phyloP scores from a whole-genome alignment of 2,797 vertebrate species.

The Nannoperca obscura region DNA sequence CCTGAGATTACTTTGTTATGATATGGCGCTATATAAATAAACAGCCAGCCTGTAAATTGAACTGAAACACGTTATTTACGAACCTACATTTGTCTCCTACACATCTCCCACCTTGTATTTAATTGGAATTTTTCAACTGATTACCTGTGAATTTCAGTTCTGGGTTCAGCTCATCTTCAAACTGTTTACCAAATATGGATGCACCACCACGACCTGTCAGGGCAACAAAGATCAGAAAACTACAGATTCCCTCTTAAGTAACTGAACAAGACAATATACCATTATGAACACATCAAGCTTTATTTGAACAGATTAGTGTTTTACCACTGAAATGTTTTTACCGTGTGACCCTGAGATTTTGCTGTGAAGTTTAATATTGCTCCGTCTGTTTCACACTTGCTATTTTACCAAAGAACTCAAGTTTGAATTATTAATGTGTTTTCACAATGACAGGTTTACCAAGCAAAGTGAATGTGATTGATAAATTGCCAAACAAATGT shows the following conservation, averaged over 20 bases:
- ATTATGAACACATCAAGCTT: not conserved
- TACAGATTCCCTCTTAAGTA: not conserved
- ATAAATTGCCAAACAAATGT: not conserved
- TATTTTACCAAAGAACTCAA: not conserved
- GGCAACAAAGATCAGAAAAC: constrained; percentile 20
- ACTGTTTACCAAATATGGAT: constrained; percentile 93
- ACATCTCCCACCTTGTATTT: not conserved
- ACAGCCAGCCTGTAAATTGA: no score
- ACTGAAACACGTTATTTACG: not conserved
- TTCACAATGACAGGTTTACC: not conserved
- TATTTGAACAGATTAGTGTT: not conserved
- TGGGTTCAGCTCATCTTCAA: constrained; percentile 92
- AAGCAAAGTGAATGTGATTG: not conserved
- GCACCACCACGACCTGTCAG: constrained; percentile 90
- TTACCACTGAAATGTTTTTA: not conserved
- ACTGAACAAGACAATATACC: not conserved
- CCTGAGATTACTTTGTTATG: no score
- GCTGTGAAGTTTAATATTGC: not conserved
- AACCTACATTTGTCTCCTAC: not conserved
- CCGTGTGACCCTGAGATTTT: not conserved
- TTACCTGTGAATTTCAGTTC: constrained; percentile 94
- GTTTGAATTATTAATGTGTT: not conserved
- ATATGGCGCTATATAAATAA: no score
- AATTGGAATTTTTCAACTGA: not conserved
- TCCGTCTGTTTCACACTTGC: not conserved